Conservation (phyloP, 2,888 invertebrate genomes). For the Drosophila fulvimacula region DNA sequence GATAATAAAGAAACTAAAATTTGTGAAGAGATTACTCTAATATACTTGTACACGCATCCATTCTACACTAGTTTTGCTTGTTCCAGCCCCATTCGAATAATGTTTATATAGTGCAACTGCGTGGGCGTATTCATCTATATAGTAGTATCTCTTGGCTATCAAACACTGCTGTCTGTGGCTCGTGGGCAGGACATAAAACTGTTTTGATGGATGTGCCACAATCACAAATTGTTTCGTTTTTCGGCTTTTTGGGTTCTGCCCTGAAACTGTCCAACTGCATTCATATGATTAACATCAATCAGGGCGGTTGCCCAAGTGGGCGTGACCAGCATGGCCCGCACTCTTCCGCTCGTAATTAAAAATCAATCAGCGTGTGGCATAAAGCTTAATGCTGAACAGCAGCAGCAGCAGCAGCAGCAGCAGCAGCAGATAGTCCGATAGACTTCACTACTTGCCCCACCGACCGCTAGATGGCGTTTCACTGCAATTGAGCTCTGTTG, state of each 20-base stretch:
- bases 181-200: conserved; percentile 5
- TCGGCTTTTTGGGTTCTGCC: background rate
- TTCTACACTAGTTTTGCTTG: too few relatives aligned
- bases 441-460: conserved; percentile 10
- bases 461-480: conserved; percentile 38
- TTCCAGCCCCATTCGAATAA: too few relatives aligned
- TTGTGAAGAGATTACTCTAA: too few relatives aligned
- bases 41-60: too few relatives aligned
- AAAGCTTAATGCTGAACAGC: conserved; percentile 40
- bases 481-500: background rate
- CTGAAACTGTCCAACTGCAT: conserved; percentile 23
- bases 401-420: background rate
- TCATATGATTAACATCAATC: conserved; percentile 68
- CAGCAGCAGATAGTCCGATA: conserved; percentile 13
- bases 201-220: conserved; percentile 22
- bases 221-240: conserved; percentile 28
- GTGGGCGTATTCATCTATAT: background rate
- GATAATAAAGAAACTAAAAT: too few relatives aligned
- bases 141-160: background rate
- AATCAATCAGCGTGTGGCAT: conserved; percentile 72
- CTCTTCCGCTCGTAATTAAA: conserved; percentile 64
- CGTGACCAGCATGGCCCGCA: background rate
- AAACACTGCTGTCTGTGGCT: background rate
- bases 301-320: conserved; percentile 5
- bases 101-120: too few relatives aligned